Percentiles rank a stretch among this genome's conserved stretches.
These are phyloP conservation scores for Hybognathus amarus DNA, from an alignment of 2,797 vertebrate species.

Conservation along the genomic window DNA sequence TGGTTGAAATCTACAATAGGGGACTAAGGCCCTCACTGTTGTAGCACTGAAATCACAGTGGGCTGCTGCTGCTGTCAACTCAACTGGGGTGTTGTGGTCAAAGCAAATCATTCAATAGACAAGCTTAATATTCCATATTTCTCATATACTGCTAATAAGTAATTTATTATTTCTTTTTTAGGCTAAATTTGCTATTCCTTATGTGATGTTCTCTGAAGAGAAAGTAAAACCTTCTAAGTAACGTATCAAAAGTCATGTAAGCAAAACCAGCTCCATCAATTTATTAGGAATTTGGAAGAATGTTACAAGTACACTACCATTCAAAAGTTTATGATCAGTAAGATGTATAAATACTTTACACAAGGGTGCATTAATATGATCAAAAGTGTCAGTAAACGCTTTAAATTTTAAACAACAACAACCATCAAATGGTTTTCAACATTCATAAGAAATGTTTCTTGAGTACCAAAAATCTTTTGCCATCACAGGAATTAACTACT, in stretches of 20 bases:
- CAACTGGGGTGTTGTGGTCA: neutral
- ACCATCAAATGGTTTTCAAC: neutral
- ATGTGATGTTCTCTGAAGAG: neutral
- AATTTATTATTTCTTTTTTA: neutral
- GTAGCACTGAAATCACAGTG: conserved; percentile 26
- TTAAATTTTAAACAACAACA: too few relatives aligned
- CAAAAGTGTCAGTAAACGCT: neutral
- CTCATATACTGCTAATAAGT: neutral
- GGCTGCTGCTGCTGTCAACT: conserved; percentile 12
- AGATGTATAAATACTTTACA: neutral
- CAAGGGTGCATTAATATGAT: neutral
- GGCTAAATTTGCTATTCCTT: neutral
- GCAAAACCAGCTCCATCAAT: neutral
- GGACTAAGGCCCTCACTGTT: conserved; percentile 62
- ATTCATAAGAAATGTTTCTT: neutral
- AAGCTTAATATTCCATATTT: neutral
- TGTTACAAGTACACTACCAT: neutral
- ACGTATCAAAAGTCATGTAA: neutral
- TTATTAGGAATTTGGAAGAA: neutral
- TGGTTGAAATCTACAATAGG: conserved; percentile 58
- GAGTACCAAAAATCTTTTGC: neutral
- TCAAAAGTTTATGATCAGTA: neutral
- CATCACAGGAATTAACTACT: neutral
- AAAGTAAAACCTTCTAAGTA: neutral
- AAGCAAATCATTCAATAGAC: neutral